A percentile compares a stretch with the other conserved stretches of the same genome.
These are phyloP conservation scores for Rhaphigaster nebulosa DNA, from an alignment of 2,888 invertebrate genomes.

Conservation along the genomic window DNA sequence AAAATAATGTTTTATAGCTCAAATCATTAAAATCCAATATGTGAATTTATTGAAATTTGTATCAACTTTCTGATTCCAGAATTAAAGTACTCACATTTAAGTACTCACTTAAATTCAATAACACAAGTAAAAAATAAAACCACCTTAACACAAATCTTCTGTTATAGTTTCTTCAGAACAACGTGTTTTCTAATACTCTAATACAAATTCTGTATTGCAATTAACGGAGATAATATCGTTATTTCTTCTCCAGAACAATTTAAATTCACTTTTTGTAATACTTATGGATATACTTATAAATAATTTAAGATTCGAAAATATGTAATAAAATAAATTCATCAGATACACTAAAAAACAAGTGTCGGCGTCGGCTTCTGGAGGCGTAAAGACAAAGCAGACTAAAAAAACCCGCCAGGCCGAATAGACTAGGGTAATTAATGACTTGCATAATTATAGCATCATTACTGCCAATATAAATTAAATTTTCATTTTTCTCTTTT, in stretches of 20 bases:
- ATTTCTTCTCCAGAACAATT: background rate
- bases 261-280: background rate
- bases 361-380: background rate
- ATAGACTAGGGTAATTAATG: background rate
- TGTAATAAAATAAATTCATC: background rate
- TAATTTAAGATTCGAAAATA: background rate
- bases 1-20: background rate
- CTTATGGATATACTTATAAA: background rate
- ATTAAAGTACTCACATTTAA: background rate
- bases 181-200: background rate
- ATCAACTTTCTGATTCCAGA: background rate
- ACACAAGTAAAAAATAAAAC: background rate
- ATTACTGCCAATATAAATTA: background rate
- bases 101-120: background rate
- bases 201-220: background rate
- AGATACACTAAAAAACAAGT: background rate
- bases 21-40: background rate
- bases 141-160: background rate
- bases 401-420: background rate
- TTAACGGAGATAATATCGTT: background rate
- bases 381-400: background rate
- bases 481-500: background rate
- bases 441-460: conserved; percentile 25
- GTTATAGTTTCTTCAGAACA: background rate
- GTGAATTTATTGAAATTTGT: background rate